Evolutionary conservation across 2,888 invertebrate species (phyloP).

Genomic region (Idaea straminata): DNA sequence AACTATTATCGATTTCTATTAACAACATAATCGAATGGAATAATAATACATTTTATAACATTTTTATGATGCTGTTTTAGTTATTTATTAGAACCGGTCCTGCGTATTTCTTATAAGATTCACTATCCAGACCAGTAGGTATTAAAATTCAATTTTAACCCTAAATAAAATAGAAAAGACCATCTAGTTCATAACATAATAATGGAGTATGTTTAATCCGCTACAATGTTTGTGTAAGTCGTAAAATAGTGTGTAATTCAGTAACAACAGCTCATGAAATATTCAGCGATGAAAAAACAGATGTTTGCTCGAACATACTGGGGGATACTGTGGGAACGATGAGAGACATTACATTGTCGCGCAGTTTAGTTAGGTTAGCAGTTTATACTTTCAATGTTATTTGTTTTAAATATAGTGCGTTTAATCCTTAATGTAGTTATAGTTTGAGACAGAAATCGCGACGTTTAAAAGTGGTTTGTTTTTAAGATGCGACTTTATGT

Average conservation of each 20-base stretch:
- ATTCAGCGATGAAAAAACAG: conserved; percentile 40
- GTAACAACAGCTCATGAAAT: conserved; percentile 34
- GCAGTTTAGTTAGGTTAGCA: background rate
- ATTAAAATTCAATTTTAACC: too few species aligned
- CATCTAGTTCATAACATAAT: conserved; percentile 1
- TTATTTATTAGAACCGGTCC: too few species aligned
- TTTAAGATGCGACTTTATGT: too few species aligned
- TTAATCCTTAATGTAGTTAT: background rate
- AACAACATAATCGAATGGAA: too few species aligned
- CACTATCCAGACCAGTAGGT: too few species aligned
- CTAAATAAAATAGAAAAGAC: background rate
- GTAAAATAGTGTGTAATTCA: background rate
- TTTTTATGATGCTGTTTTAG: too few species aligned
- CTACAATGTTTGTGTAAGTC: conserved; percentile 1
- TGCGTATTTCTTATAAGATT: too few species aligned
- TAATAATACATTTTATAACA: too few species aligned
- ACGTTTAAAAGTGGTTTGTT: too few species aligned
- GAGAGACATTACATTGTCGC: conserved; percentile 6
- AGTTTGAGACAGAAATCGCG: too few species aligned
- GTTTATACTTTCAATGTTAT: background rate
- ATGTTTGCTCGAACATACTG: conserved; percentile 16
- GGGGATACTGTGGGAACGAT: conserved; percentile 21
- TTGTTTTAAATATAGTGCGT: background rate
- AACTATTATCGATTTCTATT: too few species aligned
- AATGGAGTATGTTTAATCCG: background rate